These are phyloP conservation scores for Dromiciops gliroides DNA, from an alignment of 2,113 vertebrate genomes.

Conservation along the genomic window DNA sequence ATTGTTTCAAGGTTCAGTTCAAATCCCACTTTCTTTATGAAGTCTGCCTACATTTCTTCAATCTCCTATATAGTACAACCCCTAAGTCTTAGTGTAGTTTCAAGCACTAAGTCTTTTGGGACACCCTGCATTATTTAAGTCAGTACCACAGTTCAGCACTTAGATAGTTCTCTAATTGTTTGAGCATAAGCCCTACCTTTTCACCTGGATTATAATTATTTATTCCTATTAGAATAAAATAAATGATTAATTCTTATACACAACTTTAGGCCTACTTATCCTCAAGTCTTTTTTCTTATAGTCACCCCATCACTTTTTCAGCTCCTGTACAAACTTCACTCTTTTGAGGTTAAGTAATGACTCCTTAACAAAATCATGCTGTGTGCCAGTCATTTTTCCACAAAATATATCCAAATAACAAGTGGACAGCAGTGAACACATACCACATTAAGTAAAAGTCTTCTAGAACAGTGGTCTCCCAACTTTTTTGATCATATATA, in stretches of 20 bases:
- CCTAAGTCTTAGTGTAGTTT: background rate
- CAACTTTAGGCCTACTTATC: background rate
- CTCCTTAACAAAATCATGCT: background rate
- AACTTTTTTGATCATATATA: background rate
- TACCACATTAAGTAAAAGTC: background rate
- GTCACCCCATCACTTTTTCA: background rate
- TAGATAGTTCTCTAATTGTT: background rate
- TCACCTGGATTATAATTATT: background rate
- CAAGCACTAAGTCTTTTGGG: background rate
- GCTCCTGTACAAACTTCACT: background rate
- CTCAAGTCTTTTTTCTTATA: background rate
- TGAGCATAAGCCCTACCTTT: background rate
- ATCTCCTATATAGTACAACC: background rate
- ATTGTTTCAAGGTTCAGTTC: background rate
- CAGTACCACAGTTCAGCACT: background rate
- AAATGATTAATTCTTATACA: background rate
- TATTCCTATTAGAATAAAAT: background rate
- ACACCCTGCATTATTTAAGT: background rate
- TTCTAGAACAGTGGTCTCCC: background rate
- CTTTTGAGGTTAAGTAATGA: background rate
- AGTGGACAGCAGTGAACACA: background rate
- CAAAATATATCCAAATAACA: background rate
- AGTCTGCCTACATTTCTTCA: background rate
- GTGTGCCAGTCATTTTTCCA: background rate
- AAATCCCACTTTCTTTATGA: background rate